Conservation (phyloP, 2,113 vertebrate genomes). For the Sciurus niger region DNA sequence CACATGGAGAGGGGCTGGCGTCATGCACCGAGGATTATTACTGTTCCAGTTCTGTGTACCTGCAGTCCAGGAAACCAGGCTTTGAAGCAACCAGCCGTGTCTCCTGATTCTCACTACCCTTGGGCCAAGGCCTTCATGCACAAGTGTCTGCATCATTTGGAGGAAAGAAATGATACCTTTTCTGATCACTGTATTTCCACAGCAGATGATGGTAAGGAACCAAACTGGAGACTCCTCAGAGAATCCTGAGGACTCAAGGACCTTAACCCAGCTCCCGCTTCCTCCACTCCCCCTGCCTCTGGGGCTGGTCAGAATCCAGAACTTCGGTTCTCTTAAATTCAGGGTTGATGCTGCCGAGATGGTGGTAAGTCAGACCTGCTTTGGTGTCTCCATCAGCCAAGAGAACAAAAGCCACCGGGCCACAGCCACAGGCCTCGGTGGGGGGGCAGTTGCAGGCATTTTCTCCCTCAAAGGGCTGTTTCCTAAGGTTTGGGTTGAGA, state of each 20-base stretch:
- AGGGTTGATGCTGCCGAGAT: background rate
- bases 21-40: background rate
- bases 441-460: background rate
- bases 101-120: background rate
- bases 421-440: background rate
- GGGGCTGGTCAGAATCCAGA: background rate
- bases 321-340: background rate
- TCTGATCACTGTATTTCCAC: background rate
- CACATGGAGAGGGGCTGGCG: background rate
- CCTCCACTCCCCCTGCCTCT: background rate
- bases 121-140: background rate
- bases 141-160: background rate
- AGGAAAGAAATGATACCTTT: background rate
- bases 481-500: constrained; percentile 26
- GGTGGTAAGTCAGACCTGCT: background rate
- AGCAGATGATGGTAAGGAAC: background rate
- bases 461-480: background rate
- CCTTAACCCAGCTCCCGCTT: background rate
- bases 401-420: background rate
- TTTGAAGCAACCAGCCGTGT: background rate
- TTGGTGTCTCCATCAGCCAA: background rate
- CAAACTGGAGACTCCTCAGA: background rate
- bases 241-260: background rate
- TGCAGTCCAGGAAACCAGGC: background rate
- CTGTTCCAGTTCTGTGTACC: constrained; percentile 16